phyloP scores from a whole-genome alignment of 2,797 vertebrate species.

The Sebastolobus altivelis region DNA sequence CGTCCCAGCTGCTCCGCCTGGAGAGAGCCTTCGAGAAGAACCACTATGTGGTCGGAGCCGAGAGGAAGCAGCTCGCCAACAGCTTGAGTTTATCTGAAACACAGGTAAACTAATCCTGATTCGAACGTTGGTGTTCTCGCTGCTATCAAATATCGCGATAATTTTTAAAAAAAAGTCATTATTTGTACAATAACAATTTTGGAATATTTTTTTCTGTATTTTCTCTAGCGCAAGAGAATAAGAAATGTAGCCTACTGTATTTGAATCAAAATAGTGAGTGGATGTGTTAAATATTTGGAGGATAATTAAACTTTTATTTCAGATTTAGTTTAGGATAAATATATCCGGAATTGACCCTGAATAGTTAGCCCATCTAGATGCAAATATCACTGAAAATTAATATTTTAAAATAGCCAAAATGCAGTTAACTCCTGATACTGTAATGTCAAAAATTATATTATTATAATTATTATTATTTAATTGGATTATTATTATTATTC shows the following conservation, averaged over 20 bases:
- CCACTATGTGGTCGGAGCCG: constrained; percentile 97
- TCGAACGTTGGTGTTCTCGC: neutral
- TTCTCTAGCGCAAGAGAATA: neutral
- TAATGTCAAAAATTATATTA: neutral
- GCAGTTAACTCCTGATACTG: neutral
- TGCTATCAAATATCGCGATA: constrained; percentile 3
- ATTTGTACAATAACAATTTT: neutral
- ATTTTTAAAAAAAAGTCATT: neutral
- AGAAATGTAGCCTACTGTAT: neutral
- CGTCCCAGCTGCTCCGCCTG: constrained; percentile 95
- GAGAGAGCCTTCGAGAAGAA: constrained; percentile 98
- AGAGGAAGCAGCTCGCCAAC: constrained; percentile 96
- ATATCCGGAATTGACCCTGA: neutral
- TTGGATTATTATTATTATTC: too few species aligned
- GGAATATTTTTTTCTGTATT: neutral
- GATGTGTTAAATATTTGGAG: neutral
- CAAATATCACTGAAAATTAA: neutral
- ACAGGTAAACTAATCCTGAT: constrained; percentile 79
- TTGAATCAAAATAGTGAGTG: neutral
- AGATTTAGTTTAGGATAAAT: neutral
- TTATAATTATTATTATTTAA: too few species aligned
- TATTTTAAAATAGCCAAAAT: neutral
- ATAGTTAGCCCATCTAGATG: neutral
- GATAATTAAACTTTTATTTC: neutral
- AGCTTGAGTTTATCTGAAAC: constrained; percentile 96